These are phyloP conservation scores for Apaloderma vittatum DNA, from an alignment of 2,113 vertebrate genomes.

Conservation along the genomic window DNA sequence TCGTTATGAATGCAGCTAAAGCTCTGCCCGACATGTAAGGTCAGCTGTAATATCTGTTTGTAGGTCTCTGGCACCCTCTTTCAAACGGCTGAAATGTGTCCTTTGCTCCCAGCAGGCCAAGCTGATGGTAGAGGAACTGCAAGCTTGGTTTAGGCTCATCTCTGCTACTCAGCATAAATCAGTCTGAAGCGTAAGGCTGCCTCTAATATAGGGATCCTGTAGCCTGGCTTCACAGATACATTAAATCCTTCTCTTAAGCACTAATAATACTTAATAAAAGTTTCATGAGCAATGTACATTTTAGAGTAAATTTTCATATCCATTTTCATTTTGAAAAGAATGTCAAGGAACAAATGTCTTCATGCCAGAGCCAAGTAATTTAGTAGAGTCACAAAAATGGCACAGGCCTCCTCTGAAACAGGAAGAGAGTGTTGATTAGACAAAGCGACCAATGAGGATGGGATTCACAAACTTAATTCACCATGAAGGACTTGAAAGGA, in stretches of 20 bases:
- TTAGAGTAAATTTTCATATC: conserved; percentile 74
- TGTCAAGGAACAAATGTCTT: conserved; percentile 65
- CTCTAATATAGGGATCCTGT: conserved; percentile 43
- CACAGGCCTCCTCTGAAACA: conserved; percentile 35
- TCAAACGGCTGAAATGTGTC: neutral
- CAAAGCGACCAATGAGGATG: conserved; percentile 52
- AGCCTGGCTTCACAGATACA: conserved; percentile 64
- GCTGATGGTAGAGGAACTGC: neutral
- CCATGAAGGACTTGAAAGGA: conserved; percentile 68
- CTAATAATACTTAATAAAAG: conserved; percentile 73
- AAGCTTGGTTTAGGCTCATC: neutral
- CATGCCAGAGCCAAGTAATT: conserved; percentile 64
- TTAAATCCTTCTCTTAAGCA: conserved; percentile 70
- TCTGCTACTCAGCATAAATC: conserved; percentile 15
- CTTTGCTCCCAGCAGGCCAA: neutral
- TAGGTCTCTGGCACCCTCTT: neutral
- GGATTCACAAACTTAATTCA: conserved; percentile 72
- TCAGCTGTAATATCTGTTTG: neutral
- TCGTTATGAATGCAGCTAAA: neutral
- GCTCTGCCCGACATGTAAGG: neutral
- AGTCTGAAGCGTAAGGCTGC: neutral
- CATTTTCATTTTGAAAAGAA: conserved; percentile 64
- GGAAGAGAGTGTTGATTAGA: conserved; percentile 24
- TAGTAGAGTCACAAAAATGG: conserved; percentile 58
- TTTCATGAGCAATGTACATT: conserved; percentile 74